phyloP scores from a whole-genome alignment of 2,797 vertebrate species.

The Pseudochaenichthys georgianus region DNA sequence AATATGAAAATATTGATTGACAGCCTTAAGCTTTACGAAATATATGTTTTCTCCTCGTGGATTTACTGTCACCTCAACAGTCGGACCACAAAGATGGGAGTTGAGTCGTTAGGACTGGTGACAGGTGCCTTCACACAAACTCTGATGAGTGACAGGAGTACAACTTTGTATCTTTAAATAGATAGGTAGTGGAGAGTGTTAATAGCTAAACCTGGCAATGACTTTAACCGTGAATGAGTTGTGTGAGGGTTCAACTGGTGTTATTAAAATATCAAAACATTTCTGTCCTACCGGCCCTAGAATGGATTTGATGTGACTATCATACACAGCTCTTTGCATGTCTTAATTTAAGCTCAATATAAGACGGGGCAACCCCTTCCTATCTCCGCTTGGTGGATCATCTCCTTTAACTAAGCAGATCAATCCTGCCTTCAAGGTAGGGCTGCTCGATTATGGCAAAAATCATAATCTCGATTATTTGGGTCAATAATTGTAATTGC shows the following conservation, averaged over 20 bases:
- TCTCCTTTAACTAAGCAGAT: slow-evolving; percentile 67
- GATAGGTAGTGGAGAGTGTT: background rate
- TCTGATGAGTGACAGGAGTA: slow-evolving; percentile 3
- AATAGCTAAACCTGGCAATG: background rate
- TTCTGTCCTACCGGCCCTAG: slow-evolving; percentile 21
- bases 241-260: slow-evolving; percentile 18
- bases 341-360: slow-evolving; percentile 58
- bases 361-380: slow-evolving; percentile 55
- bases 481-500: no score
- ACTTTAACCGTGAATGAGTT: background rate
- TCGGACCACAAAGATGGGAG: background rate
- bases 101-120: background rate
- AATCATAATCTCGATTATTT: no score
- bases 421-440: slow-evolving; percentile 61
- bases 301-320: slow-evolving; percentile 54
- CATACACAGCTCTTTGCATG: slow-evolving; percentile 29
- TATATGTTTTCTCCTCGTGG: background rate
- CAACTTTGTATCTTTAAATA: background rate
- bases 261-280: slow-evolving; percentile 29
- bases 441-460: no score
- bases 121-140: background rate
- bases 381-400: slow-evolving; percentile 69
- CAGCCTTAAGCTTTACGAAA: background rate
- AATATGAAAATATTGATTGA: no score
- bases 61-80: background rate